Evolutionary conservation across 2,797 vertebrate species (phyloP).

Genomic region (Brachyalestes nurse): DNA sequence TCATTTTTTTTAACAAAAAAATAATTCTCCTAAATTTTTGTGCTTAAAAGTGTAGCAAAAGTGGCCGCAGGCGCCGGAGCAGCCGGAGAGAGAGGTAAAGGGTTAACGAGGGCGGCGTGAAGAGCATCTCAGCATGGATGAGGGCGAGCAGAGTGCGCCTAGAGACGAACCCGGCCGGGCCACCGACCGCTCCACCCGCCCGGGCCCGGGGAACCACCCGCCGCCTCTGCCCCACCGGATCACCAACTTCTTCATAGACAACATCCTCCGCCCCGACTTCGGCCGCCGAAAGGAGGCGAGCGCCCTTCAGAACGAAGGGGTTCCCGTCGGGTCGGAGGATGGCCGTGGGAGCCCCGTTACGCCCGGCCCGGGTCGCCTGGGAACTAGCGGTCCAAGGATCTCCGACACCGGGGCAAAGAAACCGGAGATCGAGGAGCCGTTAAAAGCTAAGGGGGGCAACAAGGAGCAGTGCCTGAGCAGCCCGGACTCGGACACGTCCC

Average conservation of each 20-base stretch:
- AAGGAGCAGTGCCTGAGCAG: too few species aligned
- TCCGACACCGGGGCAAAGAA: too few species aligned
- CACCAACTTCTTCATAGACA: constrained; percentile 97
- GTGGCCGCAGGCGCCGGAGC: constrained; percentile 5
- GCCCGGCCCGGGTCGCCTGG: constrained; percentile 72
- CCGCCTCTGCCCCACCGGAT: constrained; percentile 84
- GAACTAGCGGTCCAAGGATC: too few species aligned
- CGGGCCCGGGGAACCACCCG: constrained; percentile 83
- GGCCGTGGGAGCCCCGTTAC: constrained; percentile 76
- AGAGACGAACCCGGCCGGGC: constrained; percentile 83
- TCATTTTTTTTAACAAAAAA: neutral
- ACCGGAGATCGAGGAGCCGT: too few species aligned
- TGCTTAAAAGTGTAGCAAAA: neutral
- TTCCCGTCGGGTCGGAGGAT: constrained; percentile 80
- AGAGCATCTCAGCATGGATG: constrained; percentile 90
- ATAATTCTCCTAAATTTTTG: neutral
- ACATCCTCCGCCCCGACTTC: constrained; percentile 95
- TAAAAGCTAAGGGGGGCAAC: too few species aligned
- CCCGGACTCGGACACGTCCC: too few species aligned
- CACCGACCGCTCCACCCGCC: constrained; percentile 84
- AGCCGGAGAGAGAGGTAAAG: constrained; percentile 70
- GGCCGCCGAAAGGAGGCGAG: constrained; percentile 91
- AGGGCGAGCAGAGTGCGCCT: constrained; percentile 83
- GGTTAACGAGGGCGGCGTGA: constrained; percentile 74
- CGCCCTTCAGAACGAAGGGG: constrained; percentile 80